Conservation (phyloP, 2,797 vertebrate species). For the Remorina albescens region DNA sequence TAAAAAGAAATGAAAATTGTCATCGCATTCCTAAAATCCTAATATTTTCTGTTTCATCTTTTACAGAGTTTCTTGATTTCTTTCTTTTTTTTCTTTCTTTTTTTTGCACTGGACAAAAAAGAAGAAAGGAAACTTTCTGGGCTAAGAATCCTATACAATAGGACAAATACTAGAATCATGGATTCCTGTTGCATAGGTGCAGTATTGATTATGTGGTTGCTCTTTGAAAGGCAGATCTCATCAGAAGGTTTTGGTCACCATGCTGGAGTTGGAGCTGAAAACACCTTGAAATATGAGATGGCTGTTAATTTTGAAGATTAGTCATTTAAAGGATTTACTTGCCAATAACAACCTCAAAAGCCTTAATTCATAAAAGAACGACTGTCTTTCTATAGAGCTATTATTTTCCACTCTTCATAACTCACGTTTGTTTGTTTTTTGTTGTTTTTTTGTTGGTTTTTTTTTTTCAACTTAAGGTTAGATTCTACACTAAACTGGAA, state of each 20-base stretch:
- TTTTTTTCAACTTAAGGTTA: conserved; percentile 23
- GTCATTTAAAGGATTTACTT: conserved; percentile 60
- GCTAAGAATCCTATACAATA: conserved; percentile 34
- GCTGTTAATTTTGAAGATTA: conserved; percentile 31
- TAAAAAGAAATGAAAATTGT: neutral
- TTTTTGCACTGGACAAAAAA: conserved; percentile 46
- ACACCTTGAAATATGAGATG: conserved; percentile 45
- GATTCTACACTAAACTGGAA: conserved; percentile 45
- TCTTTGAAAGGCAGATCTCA: conserved; percentile 54
- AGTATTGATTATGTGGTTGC: conserved; percentile 39
- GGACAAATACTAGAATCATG: conserved; percentile 38
- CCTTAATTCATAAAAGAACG: conserved; percentile 73
- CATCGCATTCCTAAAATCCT: neutral
- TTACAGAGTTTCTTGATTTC: conserved; percentile 71
- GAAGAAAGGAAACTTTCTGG: conserved; percentile 46
- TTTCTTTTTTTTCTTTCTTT: conserved; percentile 1
- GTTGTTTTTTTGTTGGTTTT: conserved; percentile 14
- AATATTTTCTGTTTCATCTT: conserved; percentile 27
- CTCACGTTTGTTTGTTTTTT: conserved; percentile 10
- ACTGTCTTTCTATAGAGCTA: conserved; percentile 54
- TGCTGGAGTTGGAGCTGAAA: conserved; percentile 42
- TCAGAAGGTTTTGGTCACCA: conserved; percentile 34
- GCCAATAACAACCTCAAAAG: conserved; percentile 68
- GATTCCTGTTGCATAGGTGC: conserved; percentile 51
- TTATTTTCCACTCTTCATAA: conserved; percentile 52